Base-by-base conservation (phyloP, 2,797 vertebrate genomes). In the Euthynnus affinis region DNA sequence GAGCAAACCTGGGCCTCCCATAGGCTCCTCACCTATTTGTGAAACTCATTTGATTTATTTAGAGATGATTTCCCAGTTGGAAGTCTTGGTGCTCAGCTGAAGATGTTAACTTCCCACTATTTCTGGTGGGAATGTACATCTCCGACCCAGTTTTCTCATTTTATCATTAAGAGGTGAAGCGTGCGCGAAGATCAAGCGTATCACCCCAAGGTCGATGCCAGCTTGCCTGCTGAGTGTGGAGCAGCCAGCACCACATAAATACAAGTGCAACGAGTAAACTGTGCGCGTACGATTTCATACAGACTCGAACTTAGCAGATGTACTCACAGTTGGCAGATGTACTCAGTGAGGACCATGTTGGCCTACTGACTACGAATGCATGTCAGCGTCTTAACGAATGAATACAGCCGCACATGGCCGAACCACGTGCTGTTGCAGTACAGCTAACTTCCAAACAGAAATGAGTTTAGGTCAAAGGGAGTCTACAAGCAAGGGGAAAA, bases 1-100 rank as follows among this genome's bases (percentile, higher is more conserved):
- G 92, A 93, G 92, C 88, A 84, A 93, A 94, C 92, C 89, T 93
- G 86, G 88, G 85, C 25, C 91, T 93, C 93, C 93, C 91, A 92
- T 84, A 92, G 92, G 93, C 89, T 92, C 91, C 86, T 89, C 92
- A 94, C 92, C 91, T 93, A 95, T 95, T 95, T 93, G 91, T 94
- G 93, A 94, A 95, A 89, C 90, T 93, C 93, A 93, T 93, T 94
- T 92, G 93, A 94, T 95, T 95, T 94, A 94, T 95, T 95, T 94
- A 94, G 94, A 90, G 88, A 92, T 95, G 93, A 95, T 94, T 95
- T 95, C 94, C 94, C 93, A 93, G 93, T 94, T 94, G 95, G 92
- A 93, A 89, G 89, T 87, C 89, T 78, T 85, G 86, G 91, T 89
- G 84, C 89, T 92, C 81, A 63, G 91, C 88, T 91, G 87, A 91